phyloP scores from a whole-genome alignment of 2,888 invertebrate species.

The Coleophora flavipennella region DNA sequence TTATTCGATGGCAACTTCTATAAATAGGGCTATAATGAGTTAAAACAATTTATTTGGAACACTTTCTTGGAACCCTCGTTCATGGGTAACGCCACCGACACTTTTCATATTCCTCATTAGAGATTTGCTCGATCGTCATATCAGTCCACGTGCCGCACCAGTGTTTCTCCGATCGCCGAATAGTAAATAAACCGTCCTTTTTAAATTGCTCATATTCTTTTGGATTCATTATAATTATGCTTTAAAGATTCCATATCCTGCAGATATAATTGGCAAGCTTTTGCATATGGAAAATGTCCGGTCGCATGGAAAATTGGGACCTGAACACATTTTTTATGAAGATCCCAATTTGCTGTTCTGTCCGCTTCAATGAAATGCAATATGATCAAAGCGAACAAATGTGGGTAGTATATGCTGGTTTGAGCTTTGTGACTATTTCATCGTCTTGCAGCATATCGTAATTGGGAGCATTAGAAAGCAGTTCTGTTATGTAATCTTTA shows the following conservation, averaged over 20 bases:
- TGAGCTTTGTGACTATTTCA: constrained; percentile 12
- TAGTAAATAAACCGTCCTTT: constrained; percentile 2
- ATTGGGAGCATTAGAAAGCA: constrained; percentile 10
- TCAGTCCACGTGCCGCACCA: constrained; percentile 3
- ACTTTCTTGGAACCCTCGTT: constrained; percentile 2
- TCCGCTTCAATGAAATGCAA: constrained; percentile 29
- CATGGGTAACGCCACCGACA: constrained; percentile 2
- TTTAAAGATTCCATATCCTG: constrained; percentile 2
- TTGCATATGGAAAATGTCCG: constrained; percentile 25
- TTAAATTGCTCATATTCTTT: background rate
- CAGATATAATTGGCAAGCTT: constrained; percentile 1
- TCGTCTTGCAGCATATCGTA: constrained; percentile 13
- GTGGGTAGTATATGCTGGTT: constrained; percentile 11
- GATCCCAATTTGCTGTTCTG: constrained; percentile 12
- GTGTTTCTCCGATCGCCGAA: constrained; percentile 1
- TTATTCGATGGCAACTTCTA: too few species aligned
- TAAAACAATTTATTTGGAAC: constrained; percentile 2
- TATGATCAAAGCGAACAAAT: constrained; percentile 15
- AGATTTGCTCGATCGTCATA: constrained; percentile 4
- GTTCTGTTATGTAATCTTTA: constrained; percentile 10
- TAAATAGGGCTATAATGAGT: too few species aligned
- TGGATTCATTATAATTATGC: background rate
- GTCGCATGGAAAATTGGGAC: constrained; percentile 33
- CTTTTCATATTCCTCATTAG: constrained; percentile 3
- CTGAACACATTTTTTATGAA: constrained; percentile 5